Base-by-base conservation (phyloP, 2,888 invertebrate genomes). In the Eristalis pertinax region DNA sequence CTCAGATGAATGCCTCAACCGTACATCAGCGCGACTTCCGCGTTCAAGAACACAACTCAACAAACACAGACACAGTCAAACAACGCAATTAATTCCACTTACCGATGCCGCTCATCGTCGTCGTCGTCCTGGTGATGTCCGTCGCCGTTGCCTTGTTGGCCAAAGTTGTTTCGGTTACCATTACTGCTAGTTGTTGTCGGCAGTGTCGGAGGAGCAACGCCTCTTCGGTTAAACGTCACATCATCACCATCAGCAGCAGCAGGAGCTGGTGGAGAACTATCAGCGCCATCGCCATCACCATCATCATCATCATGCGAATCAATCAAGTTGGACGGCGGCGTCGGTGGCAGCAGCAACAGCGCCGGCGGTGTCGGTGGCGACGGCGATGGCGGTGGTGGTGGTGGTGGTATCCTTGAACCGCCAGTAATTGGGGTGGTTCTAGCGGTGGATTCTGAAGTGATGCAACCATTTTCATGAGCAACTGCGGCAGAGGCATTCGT, bases 291-390 rank as follows among this genome's bases (percentile, higher is more conserved):
- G 89, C 88, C 90, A 38, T 32, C 32, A n/a, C 43, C 43, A 43
- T 50, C 50, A 50, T 50, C 50, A 93, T 94, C 95, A 91, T 94
- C 93, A 86, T 90, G 91, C 90, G 92, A 92, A 92, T 92, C 92
- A 92, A 92, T 92, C 92, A 92, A 90, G 89, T 80, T 86, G 90
- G 89, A 84, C 88, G 88, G 80, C 67, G 73, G 79, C 79, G 67
- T 84, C 79, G 64, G 72, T 63, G 88, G 65, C 58, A 84, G 68
- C 56, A 38, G 35, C 35, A 35, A 35, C 35, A 35, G 11, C 11
- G 10, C 35, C 35, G 76, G 56, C 65, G 68, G 41, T 29, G 29
- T 76, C 38, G 80, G 65, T 68, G 63, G 50, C 43, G 68, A n/a
- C n/a, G n/a, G n/a, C n/a, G n/a, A n/a, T n/a, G n/a, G n/a, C n/a